Evolutionary conservation across 2,113 vertebrate species (phyloP).

Genomic region (Alethe diademata): DNA sequence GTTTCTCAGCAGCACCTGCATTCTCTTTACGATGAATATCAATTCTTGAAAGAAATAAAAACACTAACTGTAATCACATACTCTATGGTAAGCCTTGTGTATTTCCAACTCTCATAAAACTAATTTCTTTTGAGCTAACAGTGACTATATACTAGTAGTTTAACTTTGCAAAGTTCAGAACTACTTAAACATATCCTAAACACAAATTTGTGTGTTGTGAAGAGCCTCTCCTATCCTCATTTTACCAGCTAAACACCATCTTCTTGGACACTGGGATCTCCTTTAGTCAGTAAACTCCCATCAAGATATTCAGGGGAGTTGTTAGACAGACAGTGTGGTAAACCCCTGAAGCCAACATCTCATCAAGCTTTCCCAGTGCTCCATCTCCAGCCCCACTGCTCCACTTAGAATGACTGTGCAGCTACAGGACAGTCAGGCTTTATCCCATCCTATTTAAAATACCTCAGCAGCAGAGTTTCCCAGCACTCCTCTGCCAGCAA

Average conservation of each 20-base stretch:
- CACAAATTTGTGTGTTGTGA: neutral
- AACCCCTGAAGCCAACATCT: neutral
- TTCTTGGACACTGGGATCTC: neutral
- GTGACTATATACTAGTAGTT: neutral
- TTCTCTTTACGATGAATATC: slow-evolving; percentile 99
- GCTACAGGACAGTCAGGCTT: neutral
- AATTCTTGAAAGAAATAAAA: slow-evolving; percentile 78
- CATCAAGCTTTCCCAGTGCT: neutral
- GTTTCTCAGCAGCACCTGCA: slow-evolving; percentile 95
- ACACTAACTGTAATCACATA: neutral
- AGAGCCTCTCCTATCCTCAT: neutral
- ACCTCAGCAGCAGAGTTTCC: neutral
- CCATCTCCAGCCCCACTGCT: neutral
- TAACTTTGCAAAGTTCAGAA: neutral
- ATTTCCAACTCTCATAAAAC: neutral
- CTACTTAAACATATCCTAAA: neutral
- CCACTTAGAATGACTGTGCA: neutral
- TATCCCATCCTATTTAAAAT: neutral
- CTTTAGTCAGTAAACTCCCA: neutral
- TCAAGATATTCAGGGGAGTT: neutral
- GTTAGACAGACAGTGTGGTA: neutral
- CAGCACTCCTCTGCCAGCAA: neutral
- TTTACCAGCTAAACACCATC: neutral
- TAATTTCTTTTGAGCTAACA: neutral
- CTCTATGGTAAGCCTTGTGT: neutral